phyloP scores from a whole-genome alignment of 1,140 invertebrate species.

The Parapsyche elsis region DNA sequence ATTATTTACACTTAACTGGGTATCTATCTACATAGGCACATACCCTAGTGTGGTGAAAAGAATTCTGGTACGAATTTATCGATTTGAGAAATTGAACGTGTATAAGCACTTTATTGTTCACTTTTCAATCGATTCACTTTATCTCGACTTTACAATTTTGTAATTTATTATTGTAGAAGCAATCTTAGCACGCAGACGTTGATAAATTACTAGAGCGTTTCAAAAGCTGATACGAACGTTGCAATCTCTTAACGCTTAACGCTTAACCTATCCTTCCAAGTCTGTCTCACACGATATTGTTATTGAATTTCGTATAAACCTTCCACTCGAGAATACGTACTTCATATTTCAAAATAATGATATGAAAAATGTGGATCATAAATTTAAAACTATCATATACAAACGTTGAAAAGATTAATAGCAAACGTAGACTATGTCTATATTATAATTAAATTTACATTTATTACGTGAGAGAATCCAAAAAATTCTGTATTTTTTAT shows the following conservation, averaged over 20 bases:
- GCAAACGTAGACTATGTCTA: too few relatives aligned
- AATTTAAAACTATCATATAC: too few relatives aligned
- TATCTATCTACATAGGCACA: too few relatives aligned
- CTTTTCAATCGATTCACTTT: constrained; percentile 6
- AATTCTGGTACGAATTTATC: neutral
- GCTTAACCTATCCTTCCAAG: neutral
- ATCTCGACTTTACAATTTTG: constrained; percentile 20
- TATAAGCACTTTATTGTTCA: constrained; percentile 6
- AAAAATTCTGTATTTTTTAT: too few relatives aligned
- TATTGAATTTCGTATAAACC: neutral
- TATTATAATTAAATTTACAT: too few relatives aligned
- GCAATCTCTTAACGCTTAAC: neutral
- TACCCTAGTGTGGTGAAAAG: too few relatives aligned
- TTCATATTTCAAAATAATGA: too few relatives aligned
- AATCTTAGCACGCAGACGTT: constrained; percentile 19
- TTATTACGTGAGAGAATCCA: too few relatives aligned
- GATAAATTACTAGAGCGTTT: constrained; percentile 20
- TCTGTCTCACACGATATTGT: neutral
- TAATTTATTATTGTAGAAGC: constrained; percentile 20
- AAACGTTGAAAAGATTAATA: too few relatives aligned
- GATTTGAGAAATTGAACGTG: neutral
- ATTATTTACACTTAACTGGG: too few relatives aligned
- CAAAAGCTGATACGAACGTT: neutral
- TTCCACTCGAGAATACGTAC: too few relatives aligned
- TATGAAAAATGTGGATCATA: too few relatives aligned